Percentiles rank a stretch among this genome's conserved stretches.
These are phyloP conservation scores for Episyrphus balteatus DNA, from an alignment of 1,140 invertebrate species.

Conservation along the genomic window DNA sequence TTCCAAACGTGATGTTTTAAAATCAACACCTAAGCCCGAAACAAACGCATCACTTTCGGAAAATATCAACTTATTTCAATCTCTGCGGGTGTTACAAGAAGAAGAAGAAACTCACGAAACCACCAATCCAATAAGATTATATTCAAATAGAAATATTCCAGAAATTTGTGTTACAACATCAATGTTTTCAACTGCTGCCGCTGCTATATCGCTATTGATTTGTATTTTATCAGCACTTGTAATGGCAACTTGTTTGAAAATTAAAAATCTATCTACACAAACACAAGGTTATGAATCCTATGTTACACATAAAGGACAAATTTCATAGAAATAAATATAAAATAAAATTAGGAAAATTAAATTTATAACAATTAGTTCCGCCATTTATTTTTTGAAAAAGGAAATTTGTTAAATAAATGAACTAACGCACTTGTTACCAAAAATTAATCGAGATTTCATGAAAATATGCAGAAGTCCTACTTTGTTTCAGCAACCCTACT, in stretches of 20 bases:
- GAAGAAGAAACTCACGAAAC: conserved; percentile 60
- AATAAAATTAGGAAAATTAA: too few species aligned
- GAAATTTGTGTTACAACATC: conserved; percentile 66
- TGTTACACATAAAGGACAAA: conserved; percentile 34
- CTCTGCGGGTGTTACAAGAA: conserved; percentile 73
- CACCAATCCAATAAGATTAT: conserved; percentile 18
- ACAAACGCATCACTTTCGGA: conserved; percentile 48
- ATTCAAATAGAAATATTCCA: conserved; percentile 37
- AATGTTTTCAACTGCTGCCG: conserved; percentile 61
- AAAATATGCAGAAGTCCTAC: too few species aligned
- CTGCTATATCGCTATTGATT: conserved; percentile 52
- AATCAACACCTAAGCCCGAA: conserved; percentile 23
- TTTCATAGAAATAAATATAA: conserved; percentile 1
- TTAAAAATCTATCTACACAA: conserved; percentile 41
- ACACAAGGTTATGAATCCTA: conserved; percentile 31
- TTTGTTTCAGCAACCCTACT: too few species aligned
- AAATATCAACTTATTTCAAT: conserved; percentile 82
- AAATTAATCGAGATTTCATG: too few species aligned
- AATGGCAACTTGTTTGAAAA: conserved; percentile 56
- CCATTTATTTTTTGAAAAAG: too few species aligned
- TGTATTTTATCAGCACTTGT: conserved; percentile 58
- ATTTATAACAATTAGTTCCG: too few species aligned
- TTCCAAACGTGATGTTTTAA: conserved; percentile 48
- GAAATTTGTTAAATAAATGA: too few species aligned
- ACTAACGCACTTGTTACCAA: too few species aligned